Evolutionary conservation across 2,113 vertebrate species (phyloP), one percentile per base, ranked within the genome.

Genomic region (Rhabdornis inornatus): DNA sequence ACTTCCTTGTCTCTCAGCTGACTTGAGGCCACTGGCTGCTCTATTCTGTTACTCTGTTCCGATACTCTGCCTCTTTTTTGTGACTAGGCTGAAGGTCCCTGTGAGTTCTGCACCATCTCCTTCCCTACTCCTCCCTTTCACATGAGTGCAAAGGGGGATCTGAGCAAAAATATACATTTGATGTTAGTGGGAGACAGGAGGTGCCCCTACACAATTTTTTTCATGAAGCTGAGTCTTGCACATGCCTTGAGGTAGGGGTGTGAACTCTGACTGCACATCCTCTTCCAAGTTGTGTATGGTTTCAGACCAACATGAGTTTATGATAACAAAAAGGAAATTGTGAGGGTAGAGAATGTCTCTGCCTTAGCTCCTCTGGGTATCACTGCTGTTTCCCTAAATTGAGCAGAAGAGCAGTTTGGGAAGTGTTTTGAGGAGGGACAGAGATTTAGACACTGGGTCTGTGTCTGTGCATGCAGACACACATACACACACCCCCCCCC

Each of bases 391-490:
- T 87, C 37, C 40, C 50, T 66, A 12, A 55, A 7, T 2, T 22
- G 23, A 60, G 45, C 50, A 49, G 49, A 74, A 40, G 4, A 61
- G 30, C 30, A 37, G 11, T 20, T 87, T 39, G 56, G 60, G 47
- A 63, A 13, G 20, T 22, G 9, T 63, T 87, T 47, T 66, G 42
- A 49, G 69, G 50, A 65, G 17, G 12, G 15, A 7, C 12, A 15
- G 33, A 31, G 28, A 18, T 63, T 66, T 40, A 63, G 33, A 28
- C 10, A 9, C 33, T 22, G 37, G 9, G 11, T 47, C 14, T 12
- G 0, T 22, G 15, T 53, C 4, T 22, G 7, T 87, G 40, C 3
- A 1, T 1, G 4, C 37, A 74, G 14, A 8, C 16, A 22, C 28
- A 25, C 24, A 2, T 13, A 11, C 15, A 20, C n/a, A n/a, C n/a